Conservation (phyloP, 1,140 invertebrate species). For the Dendrolimus kikuchii region DNA sequence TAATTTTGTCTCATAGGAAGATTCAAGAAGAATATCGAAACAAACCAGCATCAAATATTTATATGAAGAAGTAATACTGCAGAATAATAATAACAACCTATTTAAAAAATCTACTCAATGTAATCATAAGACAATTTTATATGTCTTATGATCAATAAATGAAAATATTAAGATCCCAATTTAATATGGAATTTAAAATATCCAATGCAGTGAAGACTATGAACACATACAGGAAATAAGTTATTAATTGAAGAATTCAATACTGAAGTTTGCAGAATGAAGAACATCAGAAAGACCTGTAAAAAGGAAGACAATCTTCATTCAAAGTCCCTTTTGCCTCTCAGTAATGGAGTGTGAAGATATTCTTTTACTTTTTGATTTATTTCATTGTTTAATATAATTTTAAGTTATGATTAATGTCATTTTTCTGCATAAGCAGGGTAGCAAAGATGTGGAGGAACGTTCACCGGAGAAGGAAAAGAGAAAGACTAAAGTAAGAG, state of each 20-base stretch:
- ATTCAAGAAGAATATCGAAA: too few relatives aligned
- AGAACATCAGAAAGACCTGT: background rate
- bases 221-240: too few relatives aligned
- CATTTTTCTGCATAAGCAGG: constrained; percentile 60
- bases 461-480: constrained; percentile 76
- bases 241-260: background rate
- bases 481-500: constrained; percentile 79
- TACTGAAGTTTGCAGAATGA: background rate
- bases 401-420: constrained; percentile 17
- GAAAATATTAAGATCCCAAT: too few relatives aligned
- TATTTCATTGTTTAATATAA: background rate
- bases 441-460: constrained; percentile 73
- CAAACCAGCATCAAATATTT: too few relatives aligned
- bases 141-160: too few relatives aligned
- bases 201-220: too few relatives aligned
- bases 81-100: too few relatives aligned
- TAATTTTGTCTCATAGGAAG: too few relatives aligned
- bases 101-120: too few relatives aligned
- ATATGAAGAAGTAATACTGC: too few relatives aligned
- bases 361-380: constrained; percentile 1
- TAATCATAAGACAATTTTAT: too few relatives aligned
- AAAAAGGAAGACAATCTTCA: constrained; percentile 19
- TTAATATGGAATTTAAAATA: too few relatives aligned
- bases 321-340: constrained; percentile 41
- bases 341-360: constrained; percentile 3